Evolutionary conservation across 2,797 vertebrate genomes (phyloP), one percentile per base, ranked within the genome.

Genomic region (Tangara arthus): DNA sequence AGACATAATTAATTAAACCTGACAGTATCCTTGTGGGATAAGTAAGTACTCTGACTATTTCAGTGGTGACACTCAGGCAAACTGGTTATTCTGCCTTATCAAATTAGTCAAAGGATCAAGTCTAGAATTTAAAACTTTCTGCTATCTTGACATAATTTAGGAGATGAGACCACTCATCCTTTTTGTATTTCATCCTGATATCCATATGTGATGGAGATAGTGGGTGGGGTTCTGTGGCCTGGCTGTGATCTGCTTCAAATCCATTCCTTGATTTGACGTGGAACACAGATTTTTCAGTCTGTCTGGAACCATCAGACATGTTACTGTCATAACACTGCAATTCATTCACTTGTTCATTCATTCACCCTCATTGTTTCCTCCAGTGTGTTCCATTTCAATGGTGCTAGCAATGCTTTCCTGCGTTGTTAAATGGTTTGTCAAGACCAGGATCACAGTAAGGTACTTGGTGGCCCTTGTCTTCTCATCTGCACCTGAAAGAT

Each of bases 1-100:
- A 87, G 93, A 81, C 82, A 39, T 81, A 85, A 94, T 96, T 93
- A 95, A 96, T 97, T 94, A 95, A 90, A 84, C 37, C 71, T 91
- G 68, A 55, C 79, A 61, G 41, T 44, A 65, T 89, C 59, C 90
- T 91, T 91, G 70, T 72, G 35, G 70, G 79, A 87, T 89, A 92
- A 73, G 78, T 56, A 81, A 83, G 70, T 83, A 69, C 53, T 90
- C 72, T 17, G 22, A 49, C 76, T 93, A 39, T 60, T 72, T 52
- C 42, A 65, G 11, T 53, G 75, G 84, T 79, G 82, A 80, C 77
- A 77, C 65, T 90, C 52, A 22, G 69, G n/a, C 68, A 90, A 85
- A 91, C 66, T 72, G 47, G 55, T 90, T 95, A 82, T 81, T 28
- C 64, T 70, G 32, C 70, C 86, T 90, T 70, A 76, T 82, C 59